A percentile compares a stretch with the other conserved stretches of the same genome.
phyloP scores from a whole-genome alignment of 1,140 invertebrate species.

The Drosophila sechellia region DNA sequence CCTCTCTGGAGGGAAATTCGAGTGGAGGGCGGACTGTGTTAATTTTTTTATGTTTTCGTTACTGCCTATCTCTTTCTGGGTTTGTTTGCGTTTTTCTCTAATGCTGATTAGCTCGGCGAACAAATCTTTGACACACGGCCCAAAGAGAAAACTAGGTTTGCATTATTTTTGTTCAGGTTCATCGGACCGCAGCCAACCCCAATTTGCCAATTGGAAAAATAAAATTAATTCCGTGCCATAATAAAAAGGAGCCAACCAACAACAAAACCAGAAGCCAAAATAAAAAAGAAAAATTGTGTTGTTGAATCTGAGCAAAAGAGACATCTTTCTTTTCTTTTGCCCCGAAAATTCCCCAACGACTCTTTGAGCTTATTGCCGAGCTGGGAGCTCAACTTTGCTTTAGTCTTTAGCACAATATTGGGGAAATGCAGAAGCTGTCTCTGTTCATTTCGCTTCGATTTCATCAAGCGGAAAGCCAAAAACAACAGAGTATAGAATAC shows the following conservation, averaged over 20 bases:
- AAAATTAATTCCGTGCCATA: slow-evolving; percentile 21
- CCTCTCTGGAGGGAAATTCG: slow-evolving; percentile 39
- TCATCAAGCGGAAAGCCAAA: slow-evolving; percentile 78
- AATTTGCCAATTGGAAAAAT: slow-evolving; percentile 62
- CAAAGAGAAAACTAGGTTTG: slow-evolving; percentile 42
- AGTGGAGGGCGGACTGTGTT: slow-evolving; percentile 19
- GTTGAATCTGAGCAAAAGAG: not conserved
- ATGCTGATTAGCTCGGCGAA: slow-evolving; percentile 43
- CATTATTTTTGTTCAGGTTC: slow-evolving; percentile 65
- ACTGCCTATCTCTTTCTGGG: slow-evolving; percentile 16
- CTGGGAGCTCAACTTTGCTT: slow-evolving; percentile 40
- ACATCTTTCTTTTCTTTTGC: not conserved
- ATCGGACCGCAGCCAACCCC: slow-evolving; percentile 61
- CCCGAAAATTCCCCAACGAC: slow-evolving; percentile 49
- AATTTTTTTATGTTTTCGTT: slow-evolving; percentile 26
- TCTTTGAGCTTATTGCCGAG: slow-evolving; percentile 62
- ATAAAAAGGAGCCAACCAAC: slow-evolving; percentile 1
- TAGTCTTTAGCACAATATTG: slow-evolving; percentile 5
- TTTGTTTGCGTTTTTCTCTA: slow-evolving; percentile 32
- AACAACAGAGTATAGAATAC: slow-evolving; percentile 50
- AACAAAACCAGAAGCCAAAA: slow-evolving; percentile 9
- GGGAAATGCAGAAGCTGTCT: slow-evolving; percentile 42
- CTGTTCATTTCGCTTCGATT: slow-evolving; percentile 76
- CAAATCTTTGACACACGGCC: slow-evolving; percentile 29
- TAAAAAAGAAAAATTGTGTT: slow-evolving; percentile 10